A percentile compares a stretch with the other conserved stretches of the same genome.
Evolutionary conservation across 1,140 invertebrate species (phyloP).

Genomic region (Diploscapter pachys): DNA sequence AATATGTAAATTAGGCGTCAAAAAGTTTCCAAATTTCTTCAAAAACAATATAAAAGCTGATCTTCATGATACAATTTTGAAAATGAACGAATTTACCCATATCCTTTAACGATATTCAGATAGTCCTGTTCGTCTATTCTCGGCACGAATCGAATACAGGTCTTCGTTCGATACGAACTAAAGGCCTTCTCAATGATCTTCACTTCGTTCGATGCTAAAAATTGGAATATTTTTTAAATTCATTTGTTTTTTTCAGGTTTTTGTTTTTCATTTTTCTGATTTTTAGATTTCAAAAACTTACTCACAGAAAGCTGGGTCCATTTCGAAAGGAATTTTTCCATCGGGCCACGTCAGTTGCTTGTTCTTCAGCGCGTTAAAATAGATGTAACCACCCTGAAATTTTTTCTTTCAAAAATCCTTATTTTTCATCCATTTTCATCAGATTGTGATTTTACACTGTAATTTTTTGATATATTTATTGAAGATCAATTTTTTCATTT

Average conservation of each 20-base stretch:
- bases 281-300: conserved; percentile 34
- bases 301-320: conserved; percentile 56
- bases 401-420: neutral
- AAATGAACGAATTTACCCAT: conserved; percentile 39
- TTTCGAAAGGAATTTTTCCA: conserved; percentile 50
- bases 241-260: neutral
- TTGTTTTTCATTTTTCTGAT: neutral
- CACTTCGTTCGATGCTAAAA: conserved; percentile 42
- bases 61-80: neutral
- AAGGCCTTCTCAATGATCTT: conserved; percentile 51
- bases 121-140: conserved; percentile 45
- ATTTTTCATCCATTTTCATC: neutral
- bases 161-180: conserved; percentile 47
- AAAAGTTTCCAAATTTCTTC: no score
- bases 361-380: conserved; percentile 47
- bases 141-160: conserved; percentile 51
- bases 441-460: conserved; percentile 13
- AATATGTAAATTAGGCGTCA: no score
- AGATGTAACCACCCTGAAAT: conserved; percentile 37
- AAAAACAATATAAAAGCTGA: no score
- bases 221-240: conserved; percentile 34
- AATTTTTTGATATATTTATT: neutral
- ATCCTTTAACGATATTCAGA: conserved; percentile 54
- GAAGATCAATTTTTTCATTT: neutral
- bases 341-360: conserved; percentile 48